phyloP scores from a whole-genome alignment of 1,140 invertebrate genomes.

The Drosophila truncata region DNA sequence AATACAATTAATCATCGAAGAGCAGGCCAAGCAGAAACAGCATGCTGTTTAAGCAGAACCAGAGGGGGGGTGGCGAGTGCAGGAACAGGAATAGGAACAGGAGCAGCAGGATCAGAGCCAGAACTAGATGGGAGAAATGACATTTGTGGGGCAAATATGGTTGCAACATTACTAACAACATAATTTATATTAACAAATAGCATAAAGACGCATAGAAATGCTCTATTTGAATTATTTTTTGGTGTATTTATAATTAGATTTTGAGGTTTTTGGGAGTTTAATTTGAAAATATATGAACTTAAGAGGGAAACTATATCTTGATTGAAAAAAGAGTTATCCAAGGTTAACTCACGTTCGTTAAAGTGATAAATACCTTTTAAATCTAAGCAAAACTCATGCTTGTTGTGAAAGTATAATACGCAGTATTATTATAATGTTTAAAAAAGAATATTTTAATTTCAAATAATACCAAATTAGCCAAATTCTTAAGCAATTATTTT shows the following conservation, averaged over 20 bases:
- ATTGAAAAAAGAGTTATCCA: no score
- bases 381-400: no score
- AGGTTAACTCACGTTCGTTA: no score
- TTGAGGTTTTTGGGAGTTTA: not conserved
- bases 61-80: not conserved
- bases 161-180: slow-evolving; percentile 51
- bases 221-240: slow-evolving; percentile 15
- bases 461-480: not conserved
- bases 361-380: no score
- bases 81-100: not conserved
- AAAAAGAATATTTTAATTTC: no score
- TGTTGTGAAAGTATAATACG: no score
- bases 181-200: slow-evolving; percentile 41
- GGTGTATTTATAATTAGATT: not conserved
- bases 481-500: no score
- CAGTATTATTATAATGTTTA: not conserved
- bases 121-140: slow-evolving; percentile 13
- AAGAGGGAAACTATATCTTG: not conserved
- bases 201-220: slow-evolving; percentile 11
- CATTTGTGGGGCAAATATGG: slow-evolving; percentile 47
- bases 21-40: slow-evolving; percentile 67
- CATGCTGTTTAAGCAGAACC: slow-evolving; percentile 44
- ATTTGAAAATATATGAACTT: not conserved
- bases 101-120: slow-evolving; percentile 21
- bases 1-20: slow-evolving; percentile 78